phyloP scores from a whole-genome alignment of 1,140 invertebrate genomes.

The Ditylenchus dipsaci region DNA sequence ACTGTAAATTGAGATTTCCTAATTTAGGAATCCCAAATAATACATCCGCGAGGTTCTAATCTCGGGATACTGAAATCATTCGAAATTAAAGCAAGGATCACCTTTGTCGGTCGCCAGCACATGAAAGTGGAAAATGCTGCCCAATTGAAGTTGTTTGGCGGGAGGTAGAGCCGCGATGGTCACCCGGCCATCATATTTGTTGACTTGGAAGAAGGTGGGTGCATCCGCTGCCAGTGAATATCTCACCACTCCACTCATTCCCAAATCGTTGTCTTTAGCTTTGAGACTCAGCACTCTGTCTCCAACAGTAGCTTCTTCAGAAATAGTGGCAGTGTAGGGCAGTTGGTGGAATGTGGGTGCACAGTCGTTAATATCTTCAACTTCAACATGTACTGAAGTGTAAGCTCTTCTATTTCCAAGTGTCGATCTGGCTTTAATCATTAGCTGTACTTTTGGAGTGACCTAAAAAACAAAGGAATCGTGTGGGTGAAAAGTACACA shows the following conservation, averaged over 20 bases:
- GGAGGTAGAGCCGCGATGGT: slow-evolving; percentile 13
- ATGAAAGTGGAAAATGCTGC: slow-evolving; percentile 30
- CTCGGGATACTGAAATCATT: too few relatives aligned
- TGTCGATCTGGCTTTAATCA: slow-evolving; percentile 16
- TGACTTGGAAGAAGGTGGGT: slow-evolving; percentile 39
- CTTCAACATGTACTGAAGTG: slow-evolving; percentile 31
- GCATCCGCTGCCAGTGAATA: slow-evolving; percentile 53
- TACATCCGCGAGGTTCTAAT: too few relatives aligned
- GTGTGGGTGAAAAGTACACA: too few relatives aligned
- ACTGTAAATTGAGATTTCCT: too few relatives aligned
- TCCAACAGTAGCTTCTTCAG: slow-evolving; percentile 55
- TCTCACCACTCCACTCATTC: slow-evolving; percentile 59
- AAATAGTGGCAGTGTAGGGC: slow-evolving; percentile 24
- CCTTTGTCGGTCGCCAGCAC: slow-evolving; percentile 41
- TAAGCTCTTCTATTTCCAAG: slow-evolving; percentile 15
- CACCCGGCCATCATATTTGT: slow-evolving; percentile 49
- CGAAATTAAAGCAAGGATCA: slow-evolving; percentile 5
- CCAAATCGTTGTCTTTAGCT: slow-evolving; percentile 60
- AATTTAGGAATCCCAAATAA: too few relatives aligned
- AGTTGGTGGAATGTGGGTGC: slow-evolving; percentile 27
- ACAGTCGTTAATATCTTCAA: slow-evolving; percentile 52
- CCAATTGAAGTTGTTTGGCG: not conserved
- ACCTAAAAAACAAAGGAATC: slow-evolving; percentile 6
- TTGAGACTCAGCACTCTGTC: slow-evolving; percentile 58
- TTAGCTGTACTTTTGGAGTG: slow-evolving; percentile 24